Evolutionary conservation across 1,140 invertebrate genomes (phyloP), one percentile per base, ranked within the genome.

Genomic region (Phenacoccus solenopsis): DNA sequence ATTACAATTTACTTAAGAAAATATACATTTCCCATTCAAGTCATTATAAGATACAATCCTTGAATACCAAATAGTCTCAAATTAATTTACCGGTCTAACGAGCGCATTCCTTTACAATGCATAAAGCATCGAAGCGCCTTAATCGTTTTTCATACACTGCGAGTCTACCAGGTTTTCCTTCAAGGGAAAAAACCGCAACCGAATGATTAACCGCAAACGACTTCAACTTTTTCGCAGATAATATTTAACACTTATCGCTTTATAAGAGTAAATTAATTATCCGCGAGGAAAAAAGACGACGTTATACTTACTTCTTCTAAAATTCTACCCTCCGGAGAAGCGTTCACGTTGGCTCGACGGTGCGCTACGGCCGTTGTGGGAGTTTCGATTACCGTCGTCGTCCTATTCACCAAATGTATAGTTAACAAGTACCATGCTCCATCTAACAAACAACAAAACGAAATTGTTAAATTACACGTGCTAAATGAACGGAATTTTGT

Each of bases 391-490:
- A 9, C 3, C 16, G 5, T n/a, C 38, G 38, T n/a, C 38, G 38
- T 49, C 38, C 12, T 49, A 49, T 16, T 49, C 38, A n/a, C 38
- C 38, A 49, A 49, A 49, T 49, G 38, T 49, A 49, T 16, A n/a
- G 38, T 16, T 49, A 49, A 49, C 38, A 49, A 49, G 38, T 49
- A 49, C 5, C 20, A n/a, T 16, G 38, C 38, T 49, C 38, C 12
- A 49, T 49, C 38, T 49, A 49, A 49, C 38, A 49, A 49, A 49
- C 38, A 49, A 49, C 20, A 49, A 49, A n/a, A n/a, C 3, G 38
- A 49, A 49, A 49, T 49, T 49, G 38, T 49, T 49, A 49, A 49
- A 49, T 49, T 49, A 49, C 38, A 49, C 38, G 38, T 49, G 38
- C 38, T 49, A 49, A 49, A 16, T 49, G 38, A 49, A 49, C 13